A percentile compares a stretch with the other conserved stretches of the same genome.
Evolutionary conservation across 2,113 vertebrate genomes (phyloP).

Genomic region (Oreocharis arfaki): DNA sequence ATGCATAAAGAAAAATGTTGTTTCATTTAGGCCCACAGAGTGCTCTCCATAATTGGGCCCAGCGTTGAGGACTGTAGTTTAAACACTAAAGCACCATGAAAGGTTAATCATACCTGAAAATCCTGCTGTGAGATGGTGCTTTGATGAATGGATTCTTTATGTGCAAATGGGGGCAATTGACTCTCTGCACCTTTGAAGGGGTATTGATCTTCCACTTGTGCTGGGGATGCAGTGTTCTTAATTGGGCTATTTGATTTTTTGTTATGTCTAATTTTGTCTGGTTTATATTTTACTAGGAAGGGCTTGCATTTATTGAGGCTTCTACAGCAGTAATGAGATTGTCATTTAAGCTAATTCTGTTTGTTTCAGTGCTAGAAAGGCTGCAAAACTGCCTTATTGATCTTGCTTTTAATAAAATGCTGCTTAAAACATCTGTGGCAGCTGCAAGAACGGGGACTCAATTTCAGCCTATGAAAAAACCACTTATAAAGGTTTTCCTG

Average conservation of each 20-base stretch:
- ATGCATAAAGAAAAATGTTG: neutral
- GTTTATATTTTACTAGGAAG: slow-evolving; percentile 19
- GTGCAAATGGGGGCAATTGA: slow-evolving; percentile 16
- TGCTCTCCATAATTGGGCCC: neutral
- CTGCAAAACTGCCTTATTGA: slow-evolving; percentile 58
- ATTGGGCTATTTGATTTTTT: slow-evolving; percentile 16
- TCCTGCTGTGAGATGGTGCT: neutral
- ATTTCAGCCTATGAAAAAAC: neutral
- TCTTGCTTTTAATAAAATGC: slow-evolving; percentile 15
- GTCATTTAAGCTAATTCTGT: slow-evolving; percentile 55
- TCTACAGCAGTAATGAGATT: slow-evolving; percentile 58
- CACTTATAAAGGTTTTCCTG: neutral
- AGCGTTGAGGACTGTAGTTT: neutral
- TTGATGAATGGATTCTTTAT: slow-evolving; percentile 25
- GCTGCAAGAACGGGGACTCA: neutral
- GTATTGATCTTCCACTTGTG: slow-evolving; percentile 57
- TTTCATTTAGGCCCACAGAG: neutral
- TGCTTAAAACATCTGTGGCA: neutral
- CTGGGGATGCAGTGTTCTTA: slow-evolving; percentile 34
- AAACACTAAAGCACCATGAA: neutral
- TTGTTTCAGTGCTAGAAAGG: slow-evolving; percentile 51
- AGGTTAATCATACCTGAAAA: neutral
- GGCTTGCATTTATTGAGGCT: slow-evolving; percentile 46
- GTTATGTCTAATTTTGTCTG: slow-evolving; percentile 21
- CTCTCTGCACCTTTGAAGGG: slow-evolving; percentile 23